Conservation (phyloP, 2,797 vertebrate genomes). For the Syndactyla subalaris region DNA sequence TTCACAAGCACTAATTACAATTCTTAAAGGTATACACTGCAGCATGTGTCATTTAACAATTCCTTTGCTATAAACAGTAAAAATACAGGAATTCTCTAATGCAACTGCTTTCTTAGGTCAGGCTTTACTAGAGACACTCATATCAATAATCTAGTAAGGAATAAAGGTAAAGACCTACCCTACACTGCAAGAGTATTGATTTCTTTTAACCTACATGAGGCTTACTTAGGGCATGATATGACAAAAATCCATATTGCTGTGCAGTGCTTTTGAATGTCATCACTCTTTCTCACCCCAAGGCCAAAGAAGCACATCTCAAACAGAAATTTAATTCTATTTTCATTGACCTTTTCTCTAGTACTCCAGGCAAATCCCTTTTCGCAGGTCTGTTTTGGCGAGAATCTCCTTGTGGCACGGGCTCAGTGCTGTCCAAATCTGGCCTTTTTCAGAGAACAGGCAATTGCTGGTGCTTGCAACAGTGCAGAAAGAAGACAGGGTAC, state of each 20-base stretch:
- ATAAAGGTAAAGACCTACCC: neutral
- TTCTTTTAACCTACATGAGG: neutral
- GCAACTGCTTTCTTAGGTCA: neutral
- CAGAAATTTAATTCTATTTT: neutral
- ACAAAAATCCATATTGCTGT: neutral
- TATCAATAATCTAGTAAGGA: neutral
- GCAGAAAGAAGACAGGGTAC: neutral
- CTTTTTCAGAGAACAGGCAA: neutral
- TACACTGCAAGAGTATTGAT: neutral
- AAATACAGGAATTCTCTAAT: neutral
- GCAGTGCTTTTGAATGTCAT: neutral
- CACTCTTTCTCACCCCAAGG: neutral
- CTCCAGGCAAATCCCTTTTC: neutral
- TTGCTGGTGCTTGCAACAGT: neutral
- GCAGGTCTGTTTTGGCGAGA: neutral
- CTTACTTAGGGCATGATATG: neutral
- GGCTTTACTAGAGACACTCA: neutral
- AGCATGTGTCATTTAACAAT: neutral
- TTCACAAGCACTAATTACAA: neutral
- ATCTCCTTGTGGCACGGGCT: neutral
- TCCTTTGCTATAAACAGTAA: neutral
- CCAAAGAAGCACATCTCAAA: neutral
- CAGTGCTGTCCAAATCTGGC: neutral
- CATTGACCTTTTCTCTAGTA: neutral
- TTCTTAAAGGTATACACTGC: neutral